Percentiles rank a stretch among this genome's conserved stretches.
Conservation (phyloP, 2,888 invertebrate genomes). For the Synergus itoensis region DNA sequence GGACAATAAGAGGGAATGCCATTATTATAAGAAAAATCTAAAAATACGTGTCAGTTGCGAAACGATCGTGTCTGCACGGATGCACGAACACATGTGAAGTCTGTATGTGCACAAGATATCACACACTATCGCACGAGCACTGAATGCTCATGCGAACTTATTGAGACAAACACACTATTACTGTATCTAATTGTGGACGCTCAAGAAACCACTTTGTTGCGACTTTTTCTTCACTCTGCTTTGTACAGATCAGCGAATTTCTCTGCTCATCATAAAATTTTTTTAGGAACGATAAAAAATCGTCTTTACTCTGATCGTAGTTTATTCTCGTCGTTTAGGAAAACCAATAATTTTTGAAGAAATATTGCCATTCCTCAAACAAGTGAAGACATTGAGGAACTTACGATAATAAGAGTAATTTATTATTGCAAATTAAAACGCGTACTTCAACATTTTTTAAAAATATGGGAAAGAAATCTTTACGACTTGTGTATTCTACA, state of each 20-base stretch:
- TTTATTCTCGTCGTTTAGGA: background rate
- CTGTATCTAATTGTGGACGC: background rate
- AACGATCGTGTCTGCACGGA: constrained; percentile 9
- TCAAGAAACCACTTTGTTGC: constrained; percentile 21
- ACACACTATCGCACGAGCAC: background rate
- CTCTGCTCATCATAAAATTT: background rate
- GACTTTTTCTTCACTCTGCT: constrained; percentile 11
- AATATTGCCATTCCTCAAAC: background rate
- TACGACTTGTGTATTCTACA: background rate
- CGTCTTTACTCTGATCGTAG: background rate
- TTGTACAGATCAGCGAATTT: constrained; percentile 10
- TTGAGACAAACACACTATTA: constrained; percentile 21
- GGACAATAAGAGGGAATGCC: constrained; percentile 34
- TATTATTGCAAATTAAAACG: too few species aligned
- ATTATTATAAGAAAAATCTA: constrained; percentile 41
- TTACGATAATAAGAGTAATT: too few species aligned
- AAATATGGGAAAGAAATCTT: background rate
- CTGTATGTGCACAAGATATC: constrained; percentile 9
- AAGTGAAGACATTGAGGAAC: too few species aligned
- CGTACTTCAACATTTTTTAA: background rate
- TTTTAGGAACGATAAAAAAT: background rate
- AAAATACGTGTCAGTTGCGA: constrained; percentile 33
- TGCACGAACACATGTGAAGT: constrained; percentile 24
- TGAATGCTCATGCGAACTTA: background rate
- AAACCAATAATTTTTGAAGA: background rate